Base-by-base conservation (phyloP, 2,113 vertebrate genomes). In the Centropristis striata region DNA sequence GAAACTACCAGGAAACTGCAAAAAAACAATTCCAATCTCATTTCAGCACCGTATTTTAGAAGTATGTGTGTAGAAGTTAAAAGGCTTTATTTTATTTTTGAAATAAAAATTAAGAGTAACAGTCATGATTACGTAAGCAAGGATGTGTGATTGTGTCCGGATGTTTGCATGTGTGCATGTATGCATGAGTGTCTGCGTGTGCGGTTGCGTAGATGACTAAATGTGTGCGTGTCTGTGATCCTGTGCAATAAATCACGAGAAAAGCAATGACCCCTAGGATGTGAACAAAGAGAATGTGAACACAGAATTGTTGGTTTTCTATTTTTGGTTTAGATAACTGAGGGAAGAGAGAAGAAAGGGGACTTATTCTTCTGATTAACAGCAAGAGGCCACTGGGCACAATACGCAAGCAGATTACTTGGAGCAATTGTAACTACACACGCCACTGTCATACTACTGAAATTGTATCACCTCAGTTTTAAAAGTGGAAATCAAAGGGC, bases 251-350 rank as follows among this genome's bases (percentile, higher is more conserved):
- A 91, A 75, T 79, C 36, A 28, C 44, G 78, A 79, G 70, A 74
- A 88, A 90, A 92, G 89, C 89, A 92, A 90, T 93, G 90, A 89
- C 83, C 84, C 75, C 55, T 27, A 72, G 75, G 83, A 88, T 91
- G 90, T 87, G 85, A 90, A 90, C 72, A 82, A 88, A 90, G 59
- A 83, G 71, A 91, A 88, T 88, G 88, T 92, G 84, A 82, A 89
- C 47, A 71, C 50, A 86, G 39, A 83, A 81, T 65, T 78, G 71
- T 75, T 67, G 80, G 16, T 58, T 85, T 87, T 89, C 73, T 85
- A 49, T 71, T 55, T 51, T 41, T 32, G 57, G 71, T 84, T 44
- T 66, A 39, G 14, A 70, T 76, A 55, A 51, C 2, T 58, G 72
- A 27, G 20, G 28, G 18, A 44, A 71, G 49, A 66, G 41, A 74